Conservation (phyloP, 1,140 invertebrate species). For the Microplitis demolitor region DNA sequence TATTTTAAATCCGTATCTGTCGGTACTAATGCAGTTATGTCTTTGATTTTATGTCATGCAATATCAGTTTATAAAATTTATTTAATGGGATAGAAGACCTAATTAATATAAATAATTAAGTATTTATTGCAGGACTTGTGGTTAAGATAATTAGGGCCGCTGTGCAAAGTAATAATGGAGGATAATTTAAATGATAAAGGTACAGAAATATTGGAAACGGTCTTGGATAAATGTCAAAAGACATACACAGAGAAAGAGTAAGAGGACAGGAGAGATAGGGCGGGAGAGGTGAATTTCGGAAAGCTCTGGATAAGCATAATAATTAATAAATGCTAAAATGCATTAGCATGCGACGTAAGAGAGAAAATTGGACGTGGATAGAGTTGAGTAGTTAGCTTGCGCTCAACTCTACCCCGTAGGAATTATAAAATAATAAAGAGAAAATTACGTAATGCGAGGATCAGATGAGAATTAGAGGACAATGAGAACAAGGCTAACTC, state of each 20-base stretch:
- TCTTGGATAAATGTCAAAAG: no score
- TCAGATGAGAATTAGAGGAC: constrained; percentile 48
- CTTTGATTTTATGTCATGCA: no score
- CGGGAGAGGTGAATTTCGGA: constrained; percentile 20
- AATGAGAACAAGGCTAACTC: constrained; percentile 39
- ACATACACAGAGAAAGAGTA: not conserved
- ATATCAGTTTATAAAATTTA: no score
- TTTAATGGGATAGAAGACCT: no score
- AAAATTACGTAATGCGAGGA: constrained; percentile 53
- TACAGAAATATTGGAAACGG: no score
- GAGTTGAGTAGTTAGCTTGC: constrained; percentile 1
- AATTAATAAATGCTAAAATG: constrained; percentile 52
- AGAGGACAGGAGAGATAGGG: not conserved
- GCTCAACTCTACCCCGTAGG: constrained; percentile 2
- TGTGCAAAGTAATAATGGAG: no score
- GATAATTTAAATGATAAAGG: no score
- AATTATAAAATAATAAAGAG: constrained; percentile 57
- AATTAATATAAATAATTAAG: no score
- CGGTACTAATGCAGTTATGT: constrained; percentile 39
- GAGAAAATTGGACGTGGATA: not conserved
- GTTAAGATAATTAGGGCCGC: no score
- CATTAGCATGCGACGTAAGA: constrained; percentile 44
- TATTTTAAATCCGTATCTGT: constrained; percentile 47
- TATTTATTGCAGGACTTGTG: no score
- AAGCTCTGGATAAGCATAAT: constrained; percentile 44